Percentiles rank a stretch among this genome's conserved stretches.
Conservation (phyloP, 2,888 invertebrate species). For the Lamproptera curius region DNA sequence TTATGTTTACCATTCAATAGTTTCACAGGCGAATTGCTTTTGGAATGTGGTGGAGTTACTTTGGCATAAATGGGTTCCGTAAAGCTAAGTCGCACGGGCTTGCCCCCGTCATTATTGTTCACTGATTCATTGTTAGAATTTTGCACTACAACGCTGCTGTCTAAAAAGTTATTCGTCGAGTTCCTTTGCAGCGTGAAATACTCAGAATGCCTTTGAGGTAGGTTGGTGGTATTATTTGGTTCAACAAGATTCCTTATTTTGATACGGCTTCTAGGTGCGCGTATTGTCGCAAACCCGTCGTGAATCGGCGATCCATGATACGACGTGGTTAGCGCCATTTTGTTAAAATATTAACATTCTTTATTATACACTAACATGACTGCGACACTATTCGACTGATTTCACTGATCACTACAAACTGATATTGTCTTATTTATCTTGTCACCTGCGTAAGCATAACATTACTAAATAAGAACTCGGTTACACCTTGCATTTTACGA, state of each 20-base stretch:
- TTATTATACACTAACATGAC: slow-evolving; percentile 21
- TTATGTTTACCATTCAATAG: slow-evolving; percentile 50
- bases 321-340: slow-evolving; percentile 65
- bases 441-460: slow-evolving; percentile 50
- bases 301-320: slow-evolving; percentile 81
- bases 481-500: slow-evolving; percentile 33
- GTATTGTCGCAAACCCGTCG: slow-evolving; percentile 93
- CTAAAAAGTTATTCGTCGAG: slow-evolving; percentile 61
- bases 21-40: slow-evolving; percentile 60
- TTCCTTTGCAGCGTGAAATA: slow-evolving; percentile 71
- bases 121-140: slow-evolving; percentile 47
- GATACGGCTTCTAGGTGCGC: slow-evolving; percentile 77
- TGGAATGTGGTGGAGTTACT: slow-evolving; percentile 61
- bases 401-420: slow-evolving; percentile 2
- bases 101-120: slow-evolving; percentile 34
- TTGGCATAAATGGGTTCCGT: slow-evolving; percentile 72
- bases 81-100: slow-evolving; percentile 59
- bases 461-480: slow-evolving; percentile 45
- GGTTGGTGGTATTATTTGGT: slow-evolving; percentile 57
- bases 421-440: slow-evolving; percentile 29
- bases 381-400: slow-evolving; percentile 9
- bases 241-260: slow-evolving; percentile 70
- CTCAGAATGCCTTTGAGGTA: slow-evolving; percentile 73
- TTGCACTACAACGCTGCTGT: slow-evolving; percentile 60
- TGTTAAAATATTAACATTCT: slow-evolving; percentile 24